These are phyloP conservation scores for Lasioglossum villosulum DNA, from an alignment of 2,888 invertebrate species.

Conservation along the genomic window DNA sequence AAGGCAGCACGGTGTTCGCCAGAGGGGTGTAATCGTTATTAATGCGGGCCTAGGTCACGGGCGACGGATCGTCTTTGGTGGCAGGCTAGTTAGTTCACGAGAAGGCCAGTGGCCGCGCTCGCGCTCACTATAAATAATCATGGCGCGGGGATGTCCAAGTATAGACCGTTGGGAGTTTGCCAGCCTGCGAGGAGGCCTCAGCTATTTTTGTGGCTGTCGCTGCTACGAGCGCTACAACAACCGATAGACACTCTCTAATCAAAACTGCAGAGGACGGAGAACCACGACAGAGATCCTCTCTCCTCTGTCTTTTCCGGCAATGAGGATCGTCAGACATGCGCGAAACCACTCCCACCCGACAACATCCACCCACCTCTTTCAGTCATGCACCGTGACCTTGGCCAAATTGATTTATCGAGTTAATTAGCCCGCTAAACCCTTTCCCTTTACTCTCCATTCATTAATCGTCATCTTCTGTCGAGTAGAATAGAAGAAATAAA, in stretches of 20 bases:
- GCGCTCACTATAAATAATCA: slow-evolving; percentile 90
- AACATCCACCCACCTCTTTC: slow-evolving; percentile 14
- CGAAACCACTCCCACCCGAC: slow-evolving; percentile 6
- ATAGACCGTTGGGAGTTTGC: slow-evolving; percentile 93
- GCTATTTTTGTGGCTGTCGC: slow-evolving; percentile 83
- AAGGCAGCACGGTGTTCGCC: slow-evolving; percentile 37
- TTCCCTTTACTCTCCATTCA: not conserved
- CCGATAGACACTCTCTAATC: slow-evolving; percentile 74
- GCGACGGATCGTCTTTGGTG: slow-evolving; percentile 84
- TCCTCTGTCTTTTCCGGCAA: slow-evolving; percentile 40
- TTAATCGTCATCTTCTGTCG: no score
- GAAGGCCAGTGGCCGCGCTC: slow-evolving; percentile 85
- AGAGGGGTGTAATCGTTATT: slow-evolving; percentile 78
- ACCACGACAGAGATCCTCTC: slow-evolving; percentile 53
- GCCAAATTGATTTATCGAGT: slow-evolving; percentile 50
- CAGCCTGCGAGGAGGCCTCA: slow-evolving; percentile 86
- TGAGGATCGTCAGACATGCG: slow-evolving; percentile 19
- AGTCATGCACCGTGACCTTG: slow-evolving; percentile 65
- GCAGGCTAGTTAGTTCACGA: slow-evolving; percentile 85
- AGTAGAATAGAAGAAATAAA: no score
- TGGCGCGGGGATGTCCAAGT: slow-evolving; percentile 92
- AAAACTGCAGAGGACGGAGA: slow-evolving; percentile 54
- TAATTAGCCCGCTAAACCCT: slow-evolving; percentile 47
- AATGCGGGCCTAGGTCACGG: slow-evolving; percentile 86
- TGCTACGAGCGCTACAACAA: slow-evolving; percentile 76